These are phyloP conservation scores for Zonotrichia leucophrys DNA, from an alignment of 2,113 vertebrate species.

Conservation along the genomic window DNA sequence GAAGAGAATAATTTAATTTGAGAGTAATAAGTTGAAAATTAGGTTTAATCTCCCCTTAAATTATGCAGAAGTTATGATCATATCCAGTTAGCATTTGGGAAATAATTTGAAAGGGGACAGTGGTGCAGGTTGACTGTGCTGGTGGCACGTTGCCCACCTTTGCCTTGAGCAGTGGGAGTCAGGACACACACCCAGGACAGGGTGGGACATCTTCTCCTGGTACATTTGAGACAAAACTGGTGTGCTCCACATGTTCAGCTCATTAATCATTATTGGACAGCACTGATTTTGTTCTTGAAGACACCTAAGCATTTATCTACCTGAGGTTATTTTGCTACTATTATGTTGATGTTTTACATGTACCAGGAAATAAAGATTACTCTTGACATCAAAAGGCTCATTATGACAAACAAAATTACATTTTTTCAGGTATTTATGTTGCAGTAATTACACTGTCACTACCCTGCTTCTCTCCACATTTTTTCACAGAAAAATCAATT, in stretches of 20 bases:
- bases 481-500: background rate
- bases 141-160: accelerated
- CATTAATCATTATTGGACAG: background rate
- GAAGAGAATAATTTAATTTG: background rate
- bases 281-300: background rate
- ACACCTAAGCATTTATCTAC: background rate
- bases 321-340: background rate
- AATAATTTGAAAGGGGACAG: background rate
- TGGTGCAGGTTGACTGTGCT: background rate
- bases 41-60: background rate
- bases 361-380: background rate
- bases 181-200: background rate
- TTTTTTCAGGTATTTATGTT: background rate
- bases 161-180: accelerated
- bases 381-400: background rate
- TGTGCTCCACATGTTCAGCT: background rate
- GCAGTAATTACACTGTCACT: background rate
- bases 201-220: accelerated
- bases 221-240: background rate
- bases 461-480: background rate
- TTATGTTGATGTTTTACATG: background rate
- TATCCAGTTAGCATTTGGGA: background rate
- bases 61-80: background rate
- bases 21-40: background rate
- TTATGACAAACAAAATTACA: background rate